These are phyloP conservation scores for Octomys mimax DNA, from an alignment of 2,797 vertebrate genomes.

Conservation along the genomic window DNA sequence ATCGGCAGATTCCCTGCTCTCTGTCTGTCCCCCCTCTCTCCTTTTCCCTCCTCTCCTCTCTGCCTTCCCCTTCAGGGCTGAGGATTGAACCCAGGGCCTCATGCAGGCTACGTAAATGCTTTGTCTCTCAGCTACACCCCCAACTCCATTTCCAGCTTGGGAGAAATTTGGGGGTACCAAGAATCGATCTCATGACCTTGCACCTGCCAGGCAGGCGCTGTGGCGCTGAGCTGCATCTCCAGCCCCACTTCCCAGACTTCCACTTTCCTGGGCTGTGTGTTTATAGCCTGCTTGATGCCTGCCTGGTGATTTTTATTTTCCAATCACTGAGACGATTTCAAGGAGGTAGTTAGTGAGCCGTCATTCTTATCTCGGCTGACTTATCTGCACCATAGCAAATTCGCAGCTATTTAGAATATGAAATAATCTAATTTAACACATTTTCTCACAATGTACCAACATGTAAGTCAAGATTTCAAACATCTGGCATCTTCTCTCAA, in stretches of 20 bases:
- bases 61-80: neutral
- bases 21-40: neutral
- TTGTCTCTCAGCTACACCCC: neutral
- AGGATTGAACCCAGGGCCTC: neutral
- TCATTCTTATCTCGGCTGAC: neutral
- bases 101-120: neutral
- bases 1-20: neutral
- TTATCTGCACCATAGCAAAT: neutral
- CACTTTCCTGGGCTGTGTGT: neutral
- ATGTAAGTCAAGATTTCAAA: constrained; percentile 61
- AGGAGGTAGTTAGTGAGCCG: neutral
- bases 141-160: neutral
- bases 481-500: constrained; percentile 45
- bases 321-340: constrained; percentile 15
- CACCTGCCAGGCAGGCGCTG: too few species aligned
- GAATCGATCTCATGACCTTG: neutral
- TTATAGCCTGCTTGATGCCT: neutral
- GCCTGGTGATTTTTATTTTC: neutral
- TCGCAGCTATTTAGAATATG: constrained; percentile 29
- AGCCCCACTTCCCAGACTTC: neutral
- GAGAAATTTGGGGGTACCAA: too few species aligned
- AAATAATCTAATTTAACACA: constrained; percentile 56
- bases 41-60: neutral
- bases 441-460: constrained; percentile 13
- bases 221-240: neutral